Evolutionary conservation across 2,113 vertebrate genomes (phyloP), one percentile per base, ranked within the genome.

Genomic region (Neolamprologus fasciatus): DNA sequence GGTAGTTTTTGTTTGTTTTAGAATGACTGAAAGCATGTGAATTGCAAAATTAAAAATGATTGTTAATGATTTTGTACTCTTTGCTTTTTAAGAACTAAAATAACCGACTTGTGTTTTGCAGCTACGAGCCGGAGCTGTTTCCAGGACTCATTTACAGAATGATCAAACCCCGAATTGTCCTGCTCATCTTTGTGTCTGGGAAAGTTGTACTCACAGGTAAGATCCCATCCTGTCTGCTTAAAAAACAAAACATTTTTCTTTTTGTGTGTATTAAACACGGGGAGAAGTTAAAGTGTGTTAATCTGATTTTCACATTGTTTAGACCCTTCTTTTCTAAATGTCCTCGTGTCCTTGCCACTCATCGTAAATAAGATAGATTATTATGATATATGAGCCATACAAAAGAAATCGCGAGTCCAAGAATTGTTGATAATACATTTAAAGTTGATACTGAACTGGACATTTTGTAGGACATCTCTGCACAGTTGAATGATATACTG

Each of bases 131-230:
- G 0, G 99, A 99, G 93, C 96, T 99, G 89, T 99, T 99, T 96
- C 98, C 99, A 85, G 99, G 99, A 68, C 96, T 99, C 95, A 99
- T 99, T 94, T 99, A 99, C 95, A 97, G 99, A 95, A 99, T 99
- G 99, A 99, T 99, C 96, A 99, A 99, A 93, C 98, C 99, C 88
- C 97, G 98, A 97, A 99, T 99, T 89, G 99, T 99, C 58, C 96
- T 99, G 82, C 97, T 99, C 91, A 99, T 99, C 95, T 99, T 99
- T 95, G 99, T 99, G 90, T 99, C 99, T 92, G 99, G 99, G 90
- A 99, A 99, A 96, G 99, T 99, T 90, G 99, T 99, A 88, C 97
- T 99, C 92, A 99, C 99, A 94, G 99, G 99, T 99, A 95, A 97
- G 97, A 78, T 8, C 21, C 7, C 3, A 13, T 83, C 23, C 19